A percentile compares a stretch with the other conserved stretches of the same genome.
Conservation (phyloP, 1,140 invertebrate species). For the Drosophila albomicans region DNA sequence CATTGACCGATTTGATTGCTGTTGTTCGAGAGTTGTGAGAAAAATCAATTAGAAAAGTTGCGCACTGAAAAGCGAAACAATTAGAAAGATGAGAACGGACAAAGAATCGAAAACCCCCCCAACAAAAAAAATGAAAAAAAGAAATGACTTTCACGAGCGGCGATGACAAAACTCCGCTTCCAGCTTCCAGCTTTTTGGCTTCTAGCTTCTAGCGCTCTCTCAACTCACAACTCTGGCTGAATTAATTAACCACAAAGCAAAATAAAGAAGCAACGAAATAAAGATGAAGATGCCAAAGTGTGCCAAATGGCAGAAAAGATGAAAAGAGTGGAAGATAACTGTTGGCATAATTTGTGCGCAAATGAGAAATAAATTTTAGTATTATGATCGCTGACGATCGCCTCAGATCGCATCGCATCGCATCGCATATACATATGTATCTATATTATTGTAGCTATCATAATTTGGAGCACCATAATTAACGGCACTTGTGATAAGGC, state of each 20-base stretch:
- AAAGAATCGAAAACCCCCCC: constrained; percentile 51
- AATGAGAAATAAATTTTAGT: constrained; percentile 19
- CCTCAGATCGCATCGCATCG: background rate
- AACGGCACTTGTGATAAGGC: constrained; percentile 9
- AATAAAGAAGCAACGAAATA: constrained; percentile 19
- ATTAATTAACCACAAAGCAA: constrained; percentile 60
- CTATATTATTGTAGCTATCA: constrained; percentile 2
- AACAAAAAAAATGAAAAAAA: background rate
- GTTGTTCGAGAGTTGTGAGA: constrained; percentile 48
- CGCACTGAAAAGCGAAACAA: constrained; percentile 54
- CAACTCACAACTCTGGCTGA: constrained; percentile 25
- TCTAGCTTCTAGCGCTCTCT: too few relatives aligned
- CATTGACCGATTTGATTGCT: constrained; percentile 65
- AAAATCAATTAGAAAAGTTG: constrained; percentile 79
- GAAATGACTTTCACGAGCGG: constrained; percentile 5
- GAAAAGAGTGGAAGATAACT: constrained; percentile 26
- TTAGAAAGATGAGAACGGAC: constrained; percentile 70
- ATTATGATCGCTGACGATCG: background rate
- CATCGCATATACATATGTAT: background rate
- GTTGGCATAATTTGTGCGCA: constrained; percentile 39
- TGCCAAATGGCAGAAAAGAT: constrained; percentile 31
- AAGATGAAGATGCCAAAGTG: constrained; percentile 20
- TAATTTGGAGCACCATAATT: constrained; percentile 8
- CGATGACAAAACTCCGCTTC: background rate
- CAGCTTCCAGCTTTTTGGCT: background rate